Evolutionary conservation across 2,888 invertebrate genomes (phyloP), one percentile per base, ranked within the genome.

Genomic region (Andricus quercusramuli): DNA sequence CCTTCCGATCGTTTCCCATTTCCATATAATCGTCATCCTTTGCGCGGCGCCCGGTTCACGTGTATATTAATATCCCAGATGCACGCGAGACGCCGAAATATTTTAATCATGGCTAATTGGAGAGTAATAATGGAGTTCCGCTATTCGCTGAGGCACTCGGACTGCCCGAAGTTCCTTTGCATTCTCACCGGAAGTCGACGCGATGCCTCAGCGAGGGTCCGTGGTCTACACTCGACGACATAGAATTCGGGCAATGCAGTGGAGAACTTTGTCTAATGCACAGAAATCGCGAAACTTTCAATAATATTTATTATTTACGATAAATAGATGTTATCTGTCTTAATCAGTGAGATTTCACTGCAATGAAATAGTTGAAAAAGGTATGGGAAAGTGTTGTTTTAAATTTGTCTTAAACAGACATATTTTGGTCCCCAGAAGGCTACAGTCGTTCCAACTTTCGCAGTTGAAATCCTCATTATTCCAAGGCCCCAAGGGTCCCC

Each of bases 91-190:
- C 89, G 88, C 91, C 92, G 87, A 92, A 92, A 92, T 92, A 92
- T 92, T 92, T 92, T 92, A 92, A 92, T 92, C 91, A 92, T 91
- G 88, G 92, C 92, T 92, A 92, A 92, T 92, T 91, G 90, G 86
- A 87, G 91, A 91, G 92, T 91, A 92, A 92, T 92, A 92, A 92
- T 91, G 90, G 91, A 91, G 90, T 91, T 92, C 91, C 91, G 88
- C 83, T 86, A 85, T 83, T 86, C 86, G 79, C 83, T 86, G 85
- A 85, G 84, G 83, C 85, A 80, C 84, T 81, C 82, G 84, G 79
- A 84, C 85, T 86, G 83, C 88, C 85, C 85, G 78, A 87, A 88
- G 89, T 89, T 90, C 88, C 88, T 89, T 85, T 83, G 88, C 87
- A 87, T 90, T 90, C 90, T 86, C 88, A 68, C 83, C 83, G 85